Evolutionary conservation across 2,888 invertebrate genomes (phyloP).

Genomic region (Melanchra persicariae): DNA sequence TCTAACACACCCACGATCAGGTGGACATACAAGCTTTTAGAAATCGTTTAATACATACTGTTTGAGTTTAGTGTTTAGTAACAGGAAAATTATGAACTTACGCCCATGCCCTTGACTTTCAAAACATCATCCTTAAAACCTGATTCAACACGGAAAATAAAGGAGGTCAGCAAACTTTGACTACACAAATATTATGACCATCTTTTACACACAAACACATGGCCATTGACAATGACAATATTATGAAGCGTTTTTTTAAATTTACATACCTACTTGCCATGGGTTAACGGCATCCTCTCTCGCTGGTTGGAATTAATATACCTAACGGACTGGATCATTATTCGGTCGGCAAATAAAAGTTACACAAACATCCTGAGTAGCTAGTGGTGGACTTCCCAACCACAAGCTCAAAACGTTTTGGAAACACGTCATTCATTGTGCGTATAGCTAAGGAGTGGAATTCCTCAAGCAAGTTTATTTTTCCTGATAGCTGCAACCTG

Average conservation of each 20-base stretch:
- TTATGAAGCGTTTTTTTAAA: conserved; percentile 5
- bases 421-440: too few species aligned
- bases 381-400: too few species aligned
- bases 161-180: neutral
- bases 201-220: conserved; percentile 12
- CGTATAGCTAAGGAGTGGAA: too few species aligned
- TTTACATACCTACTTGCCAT: conserved; percentile 2
- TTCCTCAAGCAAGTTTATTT: too few species aligned
- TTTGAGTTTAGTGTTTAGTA: too few species aligned
- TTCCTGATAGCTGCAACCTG: too few species aligned
- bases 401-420: too few species aligned
- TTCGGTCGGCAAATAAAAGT: conserved; percentile 9
- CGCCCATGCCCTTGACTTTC: conserved; percentile 32
- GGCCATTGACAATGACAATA: conserved; percentile 29
- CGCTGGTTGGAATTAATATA: neutral
- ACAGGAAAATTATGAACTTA: conserved; percentile 23
- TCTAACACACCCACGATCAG: too few species aligned
- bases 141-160: conserved; percentile 17
- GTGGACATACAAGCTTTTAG: too few species aligned
- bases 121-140: neutral
- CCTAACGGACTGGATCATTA: neutral
- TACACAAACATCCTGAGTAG: neutral
- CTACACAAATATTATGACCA: conserved; percentile 11
- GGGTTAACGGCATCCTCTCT: neutral
- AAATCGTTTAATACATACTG: too few species aligned